Evolutionary conservation across 1,140 invertebrate genomes (phyloP), one percentile per base, ranked within the genome.

Genomic region (Pseudoatta argentina): DNA sequence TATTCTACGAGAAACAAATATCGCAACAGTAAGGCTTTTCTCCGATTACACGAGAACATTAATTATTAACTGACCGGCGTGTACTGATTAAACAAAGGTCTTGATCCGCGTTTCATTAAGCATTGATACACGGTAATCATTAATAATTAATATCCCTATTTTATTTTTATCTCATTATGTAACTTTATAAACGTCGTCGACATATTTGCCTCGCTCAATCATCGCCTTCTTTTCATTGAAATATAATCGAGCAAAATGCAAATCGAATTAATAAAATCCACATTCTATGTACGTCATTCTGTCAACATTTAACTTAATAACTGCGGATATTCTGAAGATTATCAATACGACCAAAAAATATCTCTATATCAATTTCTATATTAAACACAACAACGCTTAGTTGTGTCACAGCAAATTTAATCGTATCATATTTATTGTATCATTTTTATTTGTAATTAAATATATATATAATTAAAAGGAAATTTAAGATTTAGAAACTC

Each of bases 81-180:
- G 24, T 72, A 27, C 21, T 18, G 73, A 88, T 88, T 85, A 78
- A 34, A 48, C 39, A 64, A 34, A 66, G 59, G 85, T 85, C 59
- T 57, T 53, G 66, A 88, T 24, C 57, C 66, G 3, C 14, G 64
- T 81, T 39, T 82, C 7, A 12, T 24, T 44, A 48, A 72, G 55
- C 27, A 57, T 18, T 57, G 53, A 61, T 66, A 53, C 8, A 21
- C 48, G 7, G 24, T 57, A 44, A 10, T 14, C 57, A 34, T 44
- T 44, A 44, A 44, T 44, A 48, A 10, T 48, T 44, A 44, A 73
- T 44, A 75, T 75, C 67, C 21, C 55, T 10, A 10, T 48, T 21
- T 85, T 53, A 55, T 67, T 71, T 79, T 44, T 72, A 24, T 83
- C 51, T 72, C 7, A 5, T 12, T 82, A 12, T 78, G 18, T 21